Conservation (phyloP, 2,888 invertebrate species). For the Lithosia quadra region DNA sequence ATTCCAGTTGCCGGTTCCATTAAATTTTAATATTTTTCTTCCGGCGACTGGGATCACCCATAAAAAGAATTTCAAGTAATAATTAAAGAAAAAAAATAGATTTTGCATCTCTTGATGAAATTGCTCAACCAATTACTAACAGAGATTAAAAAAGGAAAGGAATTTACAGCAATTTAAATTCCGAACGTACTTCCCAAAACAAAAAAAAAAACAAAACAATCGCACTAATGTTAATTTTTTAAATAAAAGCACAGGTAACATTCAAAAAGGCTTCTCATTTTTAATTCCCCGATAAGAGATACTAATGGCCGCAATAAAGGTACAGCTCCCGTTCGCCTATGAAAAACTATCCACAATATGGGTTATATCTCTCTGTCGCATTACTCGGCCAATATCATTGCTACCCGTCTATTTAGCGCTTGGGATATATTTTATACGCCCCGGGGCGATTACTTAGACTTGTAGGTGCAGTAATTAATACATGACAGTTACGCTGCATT, state of each 20-base stretch:
- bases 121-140: too few species aligned
- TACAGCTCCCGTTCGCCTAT: conserved; percentile 46
- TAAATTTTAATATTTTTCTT: too few species aligned
- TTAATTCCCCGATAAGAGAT: conserved; percentile 32
- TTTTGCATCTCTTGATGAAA: too few species aligned
- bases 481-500: conserved; percentile 29
- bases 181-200: background rate
- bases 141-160: too few species aligned
- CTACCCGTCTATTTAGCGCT: conserved; percentile 32
- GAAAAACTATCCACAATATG: conserved; percentile 26
- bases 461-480: conserved; percentile 32
- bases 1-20: too few species aligned
- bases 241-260: conserved; percentile 7
- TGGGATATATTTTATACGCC: conserved; percentile 33
- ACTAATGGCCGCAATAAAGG: conserved; percentile 43
- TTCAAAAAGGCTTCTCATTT: conserved; percentile 19
- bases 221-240: conserved; percentile 3
- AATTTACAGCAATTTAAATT: conserved; percentile 1
- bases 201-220: background rate
- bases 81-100: too few species aligned
- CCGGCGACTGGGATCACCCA: too few species aligned
- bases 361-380: conserved; percentile 45
- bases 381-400: conserved; percentile 36
- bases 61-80: too few species aligned
- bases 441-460: conserved; percentile 35